Evolutionary conservation across 1,140 invertebrate species (phyloP).

Genomic region (Euwallacea similis): DNA sequence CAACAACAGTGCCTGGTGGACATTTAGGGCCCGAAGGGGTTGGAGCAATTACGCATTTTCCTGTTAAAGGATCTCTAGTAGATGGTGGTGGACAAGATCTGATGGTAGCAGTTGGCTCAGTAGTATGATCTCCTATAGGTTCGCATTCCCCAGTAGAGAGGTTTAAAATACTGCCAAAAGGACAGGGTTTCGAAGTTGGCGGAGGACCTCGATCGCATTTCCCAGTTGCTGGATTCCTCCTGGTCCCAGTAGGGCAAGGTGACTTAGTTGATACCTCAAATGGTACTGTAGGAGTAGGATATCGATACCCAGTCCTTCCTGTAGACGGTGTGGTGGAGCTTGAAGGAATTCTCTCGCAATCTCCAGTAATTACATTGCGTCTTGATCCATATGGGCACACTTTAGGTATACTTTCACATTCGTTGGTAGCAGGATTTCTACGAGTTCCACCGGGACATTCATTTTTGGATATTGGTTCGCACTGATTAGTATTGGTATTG

Average conservation of each 20-base stretch:
- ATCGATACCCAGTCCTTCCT: background rate
- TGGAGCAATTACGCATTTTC: background rate
- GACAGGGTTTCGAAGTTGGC: slow-evolving; percentile 5
- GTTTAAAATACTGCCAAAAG: background rate
- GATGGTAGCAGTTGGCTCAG: background rate
- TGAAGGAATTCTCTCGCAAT: slow-evolving; percentile 7
- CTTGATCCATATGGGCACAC: slow-evolving; percentile 14
- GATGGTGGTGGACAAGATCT: background rate
- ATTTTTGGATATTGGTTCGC: slow-evolving; percentile 1
- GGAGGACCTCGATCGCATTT: background rate
- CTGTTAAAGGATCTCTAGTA: slow-evolving; percentile 4
- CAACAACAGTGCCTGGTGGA: slow-evolving; percentile 15
- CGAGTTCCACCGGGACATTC: slow-evolving; percentile 1
- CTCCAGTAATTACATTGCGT: slow-evolving; percentile 8
- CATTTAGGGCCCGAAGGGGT: slow-evolving; percentile 29
- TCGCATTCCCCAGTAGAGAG: slow-evolving; percentile 12
- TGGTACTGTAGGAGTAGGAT: background rate
- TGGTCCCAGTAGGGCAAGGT: background rate
- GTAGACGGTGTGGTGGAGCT: slow-evolving; percentile 9
- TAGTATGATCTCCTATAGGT: slow-evolving; percentile 19
- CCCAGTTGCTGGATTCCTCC: background rate
- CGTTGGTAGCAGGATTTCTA: slow-evolving; percentile 10
- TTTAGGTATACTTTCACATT: slow-evolving; percentile 6
- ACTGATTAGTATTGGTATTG: slow-evolving; percentile 1
- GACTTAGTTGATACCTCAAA: slow-evolving; percentile 10